A percentile compares a stretch with the other conserved stretches of the same genome.
Conservation (phyloP, 1,140 invertebrate species). For the Drosophila asahinai region DNA sequence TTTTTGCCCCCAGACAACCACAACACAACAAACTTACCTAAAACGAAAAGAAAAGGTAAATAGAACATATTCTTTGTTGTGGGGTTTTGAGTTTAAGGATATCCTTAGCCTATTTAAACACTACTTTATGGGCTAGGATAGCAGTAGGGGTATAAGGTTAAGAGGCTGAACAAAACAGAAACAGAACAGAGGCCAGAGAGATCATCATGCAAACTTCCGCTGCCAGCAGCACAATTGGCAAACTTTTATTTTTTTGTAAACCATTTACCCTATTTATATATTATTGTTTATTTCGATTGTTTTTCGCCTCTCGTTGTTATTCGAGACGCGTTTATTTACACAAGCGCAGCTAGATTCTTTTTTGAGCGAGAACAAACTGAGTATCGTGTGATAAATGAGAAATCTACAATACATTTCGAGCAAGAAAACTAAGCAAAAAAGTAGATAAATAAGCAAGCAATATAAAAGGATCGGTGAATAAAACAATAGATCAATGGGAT, state of each 20-base stretch:
- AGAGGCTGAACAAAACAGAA: not conserved
- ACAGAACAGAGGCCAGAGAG: not conserved
- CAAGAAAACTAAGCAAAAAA: constrained; percentile 1
- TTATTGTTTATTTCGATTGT: constrained; percentile 36
- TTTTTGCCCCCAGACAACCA: constrained; percentile 48
- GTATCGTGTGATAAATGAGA: constrained; percentile 11
- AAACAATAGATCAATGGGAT: not conserved
- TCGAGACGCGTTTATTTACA: constrained; percentile 41
- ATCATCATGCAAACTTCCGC: constrained; percentile 52
- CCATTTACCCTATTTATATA: constrained; percentile 31
- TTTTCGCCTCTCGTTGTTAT: constrained; percentile 26
- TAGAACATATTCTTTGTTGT: constrained; percentile 33
- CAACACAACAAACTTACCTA: constrained; percentile 74
- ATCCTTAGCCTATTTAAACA: constrained; percentile 39
- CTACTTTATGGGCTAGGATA: constrained; percentile 18
- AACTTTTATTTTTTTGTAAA: constrained; percentile 28
- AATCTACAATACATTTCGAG: constrained; percentile 2
- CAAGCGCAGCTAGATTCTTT: constrained; percentile 15
- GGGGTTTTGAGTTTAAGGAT: constrained; percentile 9
- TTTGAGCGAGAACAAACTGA: constrained; percentile 13
- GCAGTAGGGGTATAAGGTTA: not conserved
- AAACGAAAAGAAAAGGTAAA: constrained; percentile 55
- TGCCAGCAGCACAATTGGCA: constrained; percentile 28
- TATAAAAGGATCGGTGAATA: not conserved
- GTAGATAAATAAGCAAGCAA: not conserved